Base-by-base conservation (phyloP, 1,140 invertebrate species). In the Papilio aristodemus region DNA sequence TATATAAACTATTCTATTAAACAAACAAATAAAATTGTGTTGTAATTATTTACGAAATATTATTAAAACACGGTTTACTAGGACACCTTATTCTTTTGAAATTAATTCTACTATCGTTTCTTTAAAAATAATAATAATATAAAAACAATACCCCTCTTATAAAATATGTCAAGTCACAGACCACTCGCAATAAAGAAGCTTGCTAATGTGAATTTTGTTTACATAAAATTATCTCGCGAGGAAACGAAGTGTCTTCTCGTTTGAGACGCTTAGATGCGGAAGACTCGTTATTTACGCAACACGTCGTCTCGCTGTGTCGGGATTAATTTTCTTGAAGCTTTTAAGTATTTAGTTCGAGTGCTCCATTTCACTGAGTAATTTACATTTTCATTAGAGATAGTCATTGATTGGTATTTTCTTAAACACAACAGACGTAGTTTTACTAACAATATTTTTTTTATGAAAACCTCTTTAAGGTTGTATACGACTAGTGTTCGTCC, bases 151-250 rank as follows among this genome's bases (percentile, higher is more conserved):
- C 86, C 84, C 75, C 78, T 79, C 70, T 74, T 80, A 79, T 80
- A 81, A 84, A 85, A 85, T 79, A 85, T 79, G 80, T 84, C 76
- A 83, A 67, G 62, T 68, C 71, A 76, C 68, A 72, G 58, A 81
- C 69, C 77, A 73, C 68, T 73, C 70, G 81, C 75, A 72, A 75
- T 86, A 85, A 81, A 79, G 81, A 85, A 85, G 84, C 79, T 73
- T 77, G 81, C 80, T 86, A 86, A 87, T 89, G 87, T 83, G 83
- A 85, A 89, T 89, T 85, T 86, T 84, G 86, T 91, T 89, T 89
- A 85, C 87, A 89, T 89, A 87, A 75, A 90, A 89, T 91, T 89
- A 89, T 87, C 79, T 83, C 71, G 72, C 74, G 78, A 76, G 70
- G 75, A 80, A 84, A 83, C 77, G 72, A 36, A 50, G 74, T 76